Percentiles rank a stretch among this genome's conserved stretches.
Evolutionary conservation across 2,888 invertebrate genomes (phyloP).

Genomic region (Apodemia hepburni): DNA sequence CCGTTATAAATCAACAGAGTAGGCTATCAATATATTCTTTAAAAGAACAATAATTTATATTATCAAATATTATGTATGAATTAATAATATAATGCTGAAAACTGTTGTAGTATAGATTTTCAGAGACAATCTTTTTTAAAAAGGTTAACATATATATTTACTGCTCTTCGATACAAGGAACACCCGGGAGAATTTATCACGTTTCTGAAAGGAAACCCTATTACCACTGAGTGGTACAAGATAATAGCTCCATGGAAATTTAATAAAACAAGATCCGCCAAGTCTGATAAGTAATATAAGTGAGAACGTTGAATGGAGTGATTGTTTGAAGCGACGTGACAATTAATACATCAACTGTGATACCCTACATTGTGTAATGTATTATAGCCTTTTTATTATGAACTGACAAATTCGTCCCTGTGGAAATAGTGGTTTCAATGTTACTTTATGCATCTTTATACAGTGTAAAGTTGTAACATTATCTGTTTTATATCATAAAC

Average conservation of each 20-base stretch:
- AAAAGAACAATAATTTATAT: background rate
- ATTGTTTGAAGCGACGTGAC: slow-evolving; percentile 15
- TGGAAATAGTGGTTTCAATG: background rate
- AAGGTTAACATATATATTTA: slow-evolving; percentile 27
- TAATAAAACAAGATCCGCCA: slow-evolving; percentile 65
- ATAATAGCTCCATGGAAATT: slow-evolving; percentile 60
- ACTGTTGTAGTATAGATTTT: background rate
- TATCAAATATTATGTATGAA: background rate
- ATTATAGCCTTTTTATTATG: background rate
- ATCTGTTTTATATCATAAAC: no score
- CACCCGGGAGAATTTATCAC: slow-evolving; percentile 49
- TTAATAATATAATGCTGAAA: no score
- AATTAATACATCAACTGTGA: slow-evolving; percentile 14
- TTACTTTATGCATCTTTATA: background rate
- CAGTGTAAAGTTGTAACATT: no score
- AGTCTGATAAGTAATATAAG: slow-evolving; percentile 66
- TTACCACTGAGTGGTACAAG: slow-evolving; percentile 57
- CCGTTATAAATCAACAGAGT: no score
- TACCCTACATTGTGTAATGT: background rate
- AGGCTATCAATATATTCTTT: no score
- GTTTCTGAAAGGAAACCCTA: slow-evolving; percentile 49
- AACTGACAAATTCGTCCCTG: slow-evolving; percentile 1
- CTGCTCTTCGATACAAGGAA: slow-evolving; percentile 43
- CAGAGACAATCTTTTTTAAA: slow-evolving; percentile 14
- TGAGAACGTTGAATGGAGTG: slow-evolving; percentile 40